Conservation (phyloP, 2,113 vertebrate species). For the Ciconia boyciana region DNA sequence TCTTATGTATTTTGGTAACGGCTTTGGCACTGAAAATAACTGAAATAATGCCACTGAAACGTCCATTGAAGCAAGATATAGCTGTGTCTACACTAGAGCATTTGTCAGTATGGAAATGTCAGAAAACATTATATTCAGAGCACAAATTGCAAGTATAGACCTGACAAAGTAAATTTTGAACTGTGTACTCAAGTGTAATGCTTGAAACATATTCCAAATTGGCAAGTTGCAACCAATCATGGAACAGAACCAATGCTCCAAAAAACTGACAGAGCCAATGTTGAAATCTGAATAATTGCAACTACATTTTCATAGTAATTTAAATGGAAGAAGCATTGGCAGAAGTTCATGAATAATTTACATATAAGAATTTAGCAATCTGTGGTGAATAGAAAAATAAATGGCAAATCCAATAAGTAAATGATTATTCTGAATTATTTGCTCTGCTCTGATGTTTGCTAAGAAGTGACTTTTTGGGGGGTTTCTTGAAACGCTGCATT, state of each 20-base stretch:
- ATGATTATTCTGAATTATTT: slow-evolving; percentile 57
- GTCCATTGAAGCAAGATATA: slow-evolving; percentile 11
- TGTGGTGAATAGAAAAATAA: slow-evolving; percentile 60
- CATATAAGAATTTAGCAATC: slow-evolving; percentile 46
- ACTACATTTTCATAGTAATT: slow-evolving; percentile 54
- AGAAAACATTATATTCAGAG: slow-evolving; percentile 54
- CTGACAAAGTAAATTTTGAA: slow-evolving; percentile 63
- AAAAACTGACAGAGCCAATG: slow-evolving; percentile 37
- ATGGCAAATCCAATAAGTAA: slow-evolving; percentile 59
- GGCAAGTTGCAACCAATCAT: slow-evolving; percentile 48
- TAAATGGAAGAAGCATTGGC: slow-evolving; percentile 48
- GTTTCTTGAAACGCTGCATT: background rate
- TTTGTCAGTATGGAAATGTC: slow-evolving; percentile 57
- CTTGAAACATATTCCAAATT: slow-evolving; percentile 45
- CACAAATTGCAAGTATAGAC: slow-evolving; percentile 43
- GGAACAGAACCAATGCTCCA: slow-evolving; percentile 31
- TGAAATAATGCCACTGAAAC: slow-evolving; percentile 19
- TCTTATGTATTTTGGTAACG: background rate
- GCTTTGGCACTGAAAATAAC: background rate
- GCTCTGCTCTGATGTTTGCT: slow-evolving; percentile 35
- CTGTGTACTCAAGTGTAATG: slow-evolving; percentile 46
- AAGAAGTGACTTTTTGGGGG: background rate
- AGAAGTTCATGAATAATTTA: slow-evolving; percentile 68
- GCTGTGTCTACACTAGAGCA: slow-evolving; percentile 6
- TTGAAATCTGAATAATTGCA: slow-evolving; percentile 60